A percentile compares a stretch with the other conserved stretches of the same genome.
Evolutionary conservation across 2,888 invertebrate genomes (phyloP).

Genomic region (Graphium colonna): DNA sequence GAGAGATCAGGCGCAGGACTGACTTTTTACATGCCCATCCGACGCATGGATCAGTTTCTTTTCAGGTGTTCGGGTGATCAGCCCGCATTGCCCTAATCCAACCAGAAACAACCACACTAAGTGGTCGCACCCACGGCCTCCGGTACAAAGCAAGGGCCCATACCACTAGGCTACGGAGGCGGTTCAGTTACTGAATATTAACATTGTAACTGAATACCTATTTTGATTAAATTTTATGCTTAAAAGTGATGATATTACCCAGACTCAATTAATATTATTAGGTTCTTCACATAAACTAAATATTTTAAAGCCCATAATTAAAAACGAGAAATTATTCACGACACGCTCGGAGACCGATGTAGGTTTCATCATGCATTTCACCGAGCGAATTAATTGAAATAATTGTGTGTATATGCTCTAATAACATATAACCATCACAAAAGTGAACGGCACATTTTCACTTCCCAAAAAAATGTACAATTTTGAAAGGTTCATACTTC

Average conservation of each 20-base stretch:
- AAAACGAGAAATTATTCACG: conserved; percentile 5
- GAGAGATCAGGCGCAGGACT: too few species aligned
- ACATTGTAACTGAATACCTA: not conserved
- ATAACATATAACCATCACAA: conserved; percentile 6
- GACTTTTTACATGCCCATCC: too few species aligned
- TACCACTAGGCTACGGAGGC: too few species aligned
- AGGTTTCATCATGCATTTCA: not conserved
- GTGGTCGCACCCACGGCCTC: too few species aligned
- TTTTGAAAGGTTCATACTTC: not conserved
- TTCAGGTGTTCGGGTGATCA: too few species aligned
- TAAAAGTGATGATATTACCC: not conserved
- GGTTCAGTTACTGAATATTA: too few species aligned
- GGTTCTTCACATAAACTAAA: not conserved
- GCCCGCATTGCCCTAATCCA: too few species aligned
- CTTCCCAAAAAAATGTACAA: not conserved
- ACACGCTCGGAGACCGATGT: conserved; percentile 1
- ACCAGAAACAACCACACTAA: too few species aligned
- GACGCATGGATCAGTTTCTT: too few species aligned
- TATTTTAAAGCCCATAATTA: not conserved
- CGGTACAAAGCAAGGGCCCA: too few species aligned
- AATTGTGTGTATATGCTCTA: conserved; percentile 17
- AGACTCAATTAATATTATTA: not conserved
- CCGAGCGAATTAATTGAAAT: conserved; percentile 8
- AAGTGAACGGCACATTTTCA: conserved; percentile 6
- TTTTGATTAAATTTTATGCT: not conserved